Conservation (phyloP, 2,797 vertebrate genomes). For the Menidia menidia region DNA sequence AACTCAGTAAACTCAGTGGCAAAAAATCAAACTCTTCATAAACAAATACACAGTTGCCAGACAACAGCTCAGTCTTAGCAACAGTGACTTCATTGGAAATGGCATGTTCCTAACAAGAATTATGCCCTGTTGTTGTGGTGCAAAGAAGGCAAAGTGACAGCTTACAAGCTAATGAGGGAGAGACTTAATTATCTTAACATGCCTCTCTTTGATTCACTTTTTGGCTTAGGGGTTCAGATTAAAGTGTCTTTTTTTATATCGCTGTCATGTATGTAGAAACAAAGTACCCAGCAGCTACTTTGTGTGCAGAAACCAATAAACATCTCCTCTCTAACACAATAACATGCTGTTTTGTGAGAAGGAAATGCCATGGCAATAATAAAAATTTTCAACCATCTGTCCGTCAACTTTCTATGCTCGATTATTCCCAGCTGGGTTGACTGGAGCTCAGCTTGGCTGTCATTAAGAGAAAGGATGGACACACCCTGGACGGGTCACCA, state of each 20-base stretch:
- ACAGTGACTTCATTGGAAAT: slow-evolving; percentile 12
- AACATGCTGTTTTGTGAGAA: not conserved
- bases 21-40: not conserved
- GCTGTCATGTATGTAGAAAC: not conserved
- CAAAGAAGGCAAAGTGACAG: slow-evolving; percentile 26
- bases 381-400: too few species aligned
- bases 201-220: not conserved
- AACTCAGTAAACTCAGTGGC: not conserved
- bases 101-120: slow-evolving; percentile 35
- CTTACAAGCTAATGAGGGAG: slow-evolving; percentile 14
- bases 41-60: slow-evolving; percentile 19
- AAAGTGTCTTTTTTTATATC: not conserved
- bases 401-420: too few species aligned
- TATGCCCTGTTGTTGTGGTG: slow-evolving; percentile 7
- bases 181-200: not conserved
- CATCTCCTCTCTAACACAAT: not conserved
- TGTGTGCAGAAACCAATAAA: not conserved
- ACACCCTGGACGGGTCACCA: too few species aligned
- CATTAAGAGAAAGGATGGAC: too few species aligned
- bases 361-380: not conserved
- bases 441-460: too few species aligned
- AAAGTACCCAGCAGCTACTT: not conserved
- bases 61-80: slow-evolving; percentile 18
- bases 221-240: not conserved
- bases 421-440: too few species aligned